Conservation (phyloP, 2,113 vertebrate species). For the Coregonus clupeaformis region DNA sequence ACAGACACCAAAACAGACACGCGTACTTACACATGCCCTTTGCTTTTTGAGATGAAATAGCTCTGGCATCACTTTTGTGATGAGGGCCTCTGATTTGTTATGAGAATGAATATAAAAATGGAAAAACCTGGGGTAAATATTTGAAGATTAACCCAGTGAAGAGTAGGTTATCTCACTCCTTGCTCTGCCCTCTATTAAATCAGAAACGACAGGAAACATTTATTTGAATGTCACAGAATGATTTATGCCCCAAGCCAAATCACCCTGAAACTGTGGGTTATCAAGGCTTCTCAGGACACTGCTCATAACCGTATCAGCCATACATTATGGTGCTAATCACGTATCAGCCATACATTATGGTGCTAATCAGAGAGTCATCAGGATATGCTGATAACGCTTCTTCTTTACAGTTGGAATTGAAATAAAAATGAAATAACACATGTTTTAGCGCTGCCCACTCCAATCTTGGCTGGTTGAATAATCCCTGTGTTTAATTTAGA, state of each 20-base stretch:
- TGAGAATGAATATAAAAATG: neutral
- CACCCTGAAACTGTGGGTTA: constrained; percentile 13
- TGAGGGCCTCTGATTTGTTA: neutral
- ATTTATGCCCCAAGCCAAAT: constrained; percentile 19
- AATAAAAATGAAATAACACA: neutral
- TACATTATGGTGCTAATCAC: constrained; percentile 9
- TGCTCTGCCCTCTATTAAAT: constrained; percentile 9
- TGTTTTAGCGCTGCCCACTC: neutral
- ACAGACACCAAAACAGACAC: neutral
- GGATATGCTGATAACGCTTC: neutral
- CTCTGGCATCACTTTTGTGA: neutral
- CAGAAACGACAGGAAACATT: neutral
- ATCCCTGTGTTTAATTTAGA: constrained; percentile 13
- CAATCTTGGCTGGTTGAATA: neutral
- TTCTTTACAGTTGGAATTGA: neutral
- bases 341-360: no score
- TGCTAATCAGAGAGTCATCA: constrained; percentile 17
- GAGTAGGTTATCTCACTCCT: neutral
- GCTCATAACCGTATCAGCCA: neutral
- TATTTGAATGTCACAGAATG: neutral
- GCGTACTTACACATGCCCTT: neutral
- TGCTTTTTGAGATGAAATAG: neutral
- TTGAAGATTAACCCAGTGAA: constrained; percentile 4
- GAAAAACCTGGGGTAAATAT: neutral
- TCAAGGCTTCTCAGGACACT: constrained; percentile 15